Evolutionary conservation across 2,888 invertebrate species (phyloP).

Genomic region (Eupithecia insigniata): DNA sequence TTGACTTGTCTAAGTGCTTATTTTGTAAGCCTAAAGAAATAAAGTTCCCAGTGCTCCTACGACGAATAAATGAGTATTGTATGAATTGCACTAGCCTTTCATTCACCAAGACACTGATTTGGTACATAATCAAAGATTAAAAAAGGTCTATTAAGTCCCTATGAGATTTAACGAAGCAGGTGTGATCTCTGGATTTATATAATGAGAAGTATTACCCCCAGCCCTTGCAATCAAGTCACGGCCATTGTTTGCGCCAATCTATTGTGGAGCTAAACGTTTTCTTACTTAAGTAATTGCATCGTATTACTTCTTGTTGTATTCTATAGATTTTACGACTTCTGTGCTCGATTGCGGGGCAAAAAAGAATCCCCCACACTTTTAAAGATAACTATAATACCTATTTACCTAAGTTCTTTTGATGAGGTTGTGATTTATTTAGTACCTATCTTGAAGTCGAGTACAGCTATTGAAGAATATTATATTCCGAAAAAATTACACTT

Average conservation of each 20-base stretch:
- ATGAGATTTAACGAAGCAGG: conserved; percentile 45
- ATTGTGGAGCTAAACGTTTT: conserved; percentile 46
- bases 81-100: too few species aligned
- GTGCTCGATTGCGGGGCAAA: background rate
- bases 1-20: too few species aligned
- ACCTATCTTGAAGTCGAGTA: too few species aligned
- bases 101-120: background rate
- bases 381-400: too few species aligned
- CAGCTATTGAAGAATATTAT: too few species aligned
- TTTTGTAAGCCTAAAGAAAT: too few species aligned
- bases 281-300: conserved; percentile 43
- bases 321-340: conserved; percentile 7
- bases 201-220: conserved; percentile 44
- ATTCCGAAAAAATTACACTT: too few species aligned
- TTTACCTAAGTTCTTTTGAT: too few species aligned
- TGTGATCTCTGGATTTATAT: conserved; percentile 52
- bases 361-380: too few species aligned
- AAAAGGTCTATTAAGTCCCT: background rate
- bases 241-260: conserved; percentile 46
- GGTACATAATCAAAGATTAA: background rate
- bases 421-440: too few species aligned
- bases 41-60: too few species aligned
- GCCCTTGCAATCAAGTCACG: conserved; percentile 36
- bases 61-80: too few species aligned
- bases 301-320: conserved; percentile 27